Percentiles rank a stretch among this genome's conserved stretches.
Evolutionary conservation across 2,113 vertebrate species (phyloP).

Genomic region (Paraplagusia blochii): DNA sequence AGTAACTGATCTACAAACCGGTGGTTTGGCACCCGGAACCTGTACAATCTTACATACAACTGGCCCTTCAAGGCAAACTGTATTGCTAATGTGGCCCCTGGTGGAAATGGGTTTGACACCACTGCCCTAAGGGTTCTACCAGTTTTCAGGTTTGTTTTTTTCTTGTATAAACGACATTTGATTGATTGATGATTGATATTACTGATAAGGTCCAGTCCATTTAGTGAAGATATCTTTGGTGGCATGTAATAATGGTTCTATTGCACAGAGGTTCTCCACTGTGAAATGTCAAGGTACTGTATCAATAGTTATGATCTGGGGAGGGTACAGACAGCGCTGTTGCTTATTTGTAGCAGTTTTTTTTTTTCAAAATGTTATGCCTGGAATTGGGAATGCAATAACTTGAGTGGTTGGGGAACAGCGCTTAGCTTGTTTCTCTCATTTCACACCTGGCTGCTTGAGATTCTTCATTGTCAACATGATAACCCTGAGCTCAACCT

Average conservation of each 20-base stretch:
- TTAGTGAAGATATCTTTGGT: too few relatives aligned
- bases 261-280: background rate
- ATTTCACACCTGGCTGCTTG: constrained; percentile 63
- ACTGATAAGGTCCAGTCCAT: background rate
- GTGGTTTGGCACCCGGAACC: too few relatives aligned
- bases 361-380: constrained; percentile 6
- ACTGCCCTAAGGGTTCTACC: too few relatives aligned
- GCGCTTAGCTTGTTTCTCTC: constrained; percentile 58
- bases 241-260: background rate
- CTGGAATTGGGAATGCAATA: background rate
- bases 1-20: too few relatives aligned
- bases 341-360: constrained; percentile 18
- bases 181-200: too few relatives aligned
- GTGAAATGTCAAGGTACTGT: background rate
- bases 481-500: constrained; percentile 44
- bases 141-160: too few relatives aligned
- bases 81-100: too few relatives aligned
- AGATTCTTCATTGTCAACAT: constrained; percentile 69
- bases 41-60: too few relatives aligned
- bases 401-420: constrained; percentile 29
- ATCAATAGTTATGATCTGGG: too few relatives aligned
- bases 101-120: too few relatives aligned
- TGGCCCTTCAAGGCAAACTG: too few relatives aligned
- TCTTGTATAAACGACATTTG: too few relatives aligned
- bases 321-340: constrained; percentile 35